phyloP scores from a whole-genome alignment of 2,888 invertebrate genomes.

The Eristalis tenax region DNA sequence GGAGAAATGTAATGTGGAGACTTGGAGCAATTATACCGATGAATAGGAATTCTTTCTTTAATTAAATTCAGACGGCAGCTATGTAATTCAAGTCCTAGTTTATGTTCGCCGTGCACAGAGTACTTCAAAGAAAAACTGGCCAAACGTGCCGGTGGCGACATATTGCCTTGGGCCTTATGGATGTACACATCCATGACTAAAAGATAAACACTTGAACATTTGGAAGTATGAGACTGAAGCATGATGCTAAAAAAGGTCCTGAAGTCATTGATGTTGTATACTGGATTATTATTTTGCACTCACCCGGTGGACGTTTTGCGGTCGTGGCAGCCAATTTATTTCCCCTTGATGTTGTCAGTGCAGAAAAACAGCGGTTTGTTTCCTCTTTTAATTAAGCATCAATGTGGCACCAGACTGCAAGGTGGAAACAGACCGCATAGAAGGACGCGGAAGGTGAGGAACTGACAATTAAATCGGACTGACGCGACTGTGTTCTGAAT shows the following conservation, averaged over 20 bases:
- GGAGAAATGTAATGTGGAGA: neutral
- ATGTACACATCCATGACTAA: neutral
- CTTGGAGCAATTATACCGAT: neutral
- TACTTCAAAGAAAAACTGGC: neutral
- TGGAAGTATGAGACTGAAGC: neutral
- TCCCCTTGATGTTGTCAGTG: neutral
- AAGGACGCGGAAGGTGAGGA: neutral
- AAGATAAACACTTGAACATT: neutral
- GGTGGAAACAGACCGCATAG: neutral
- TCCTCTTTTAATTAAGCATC: neutral
- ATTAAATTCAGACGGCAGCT: neutral
- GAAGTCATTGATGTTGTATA: neutral
- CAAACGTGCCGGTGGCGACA: neutral
- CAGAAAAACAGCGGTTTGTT: neutral
- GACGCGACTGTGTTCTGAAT: neutral
- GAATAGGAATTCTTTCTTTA: neutral
- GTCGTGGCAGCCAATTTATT: neutral
- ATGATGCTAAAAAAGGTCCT: neutral
- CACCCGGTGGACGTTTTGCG: neutral
- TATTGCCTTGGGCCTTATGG: neutral
- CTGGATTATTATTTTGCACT: neutral
- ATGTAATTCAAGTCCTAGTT: neutral
- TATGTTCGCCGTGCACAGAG: neutral
- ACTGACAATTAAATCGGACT: neutral
- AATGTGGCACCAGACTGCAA: neutral